Evolutionary conservation across 2,888 invertebrate genomes (phyloP).

Genomic region (Lydus trimaculatus): DNA sequence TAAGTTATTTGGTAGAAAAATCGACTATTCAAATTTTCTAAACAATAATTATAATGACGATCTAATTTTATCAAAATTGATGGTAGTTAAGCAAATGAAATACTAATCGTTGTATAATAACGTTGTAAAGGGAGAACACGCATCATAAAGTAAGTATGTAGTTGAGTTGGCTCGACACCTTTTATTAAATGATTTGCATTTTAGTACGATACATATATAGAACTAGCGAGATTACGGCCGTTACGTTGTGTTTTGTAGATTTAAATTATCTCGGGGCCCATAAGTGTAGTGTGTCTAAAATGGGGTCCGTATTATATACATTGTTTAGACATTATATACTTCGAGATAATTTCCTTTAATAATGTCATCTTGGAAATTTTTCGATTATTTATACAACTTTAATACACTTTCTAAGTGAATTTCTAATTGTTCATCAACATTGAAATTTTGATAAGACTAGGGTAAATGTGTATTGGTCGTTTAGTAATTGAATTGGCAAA

Average conservation of each 20-base stretch:
- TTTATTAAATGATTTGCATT: constrained; percentile 48
- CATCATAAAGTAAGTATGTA: constrained; percentile 39
- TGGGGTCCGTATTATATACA: constrained; percentile 32
- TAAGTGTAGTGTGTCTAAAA: constrained; percentile 36
- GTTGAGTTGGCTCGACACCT: constrained; percentile 39
- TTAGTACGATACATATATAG: constrained; percentile 40
- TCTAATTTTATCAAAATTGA: constrained; percentile 3
- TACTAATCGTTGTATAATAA: constrained; percentile 31
- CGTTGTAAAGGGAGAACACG: constrained; percentile 35
- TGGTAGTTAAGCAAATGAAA: constrained; percentile 21
- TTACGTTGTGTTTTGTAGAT: constrained; percentile 40
- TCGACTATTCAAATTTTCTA: not conserved
- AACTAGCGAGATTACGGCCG: constrained; percentile 41
- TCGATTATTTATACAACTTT: constrained; percentile 20
- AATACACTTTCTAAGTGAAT: constrained; percentile 15
- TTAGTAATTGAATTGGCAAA: constrained; percentile 26
- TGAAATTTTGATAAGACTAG: not conserved
- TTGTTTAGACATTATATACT: constrained; percentile 23
- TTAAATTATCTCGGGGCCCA: constrained; percentile 42
- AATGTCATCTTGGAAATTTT: too few species aligned
- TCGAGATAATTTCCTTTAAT: too few species aligned
- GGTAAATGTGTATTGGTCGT: not conserved
- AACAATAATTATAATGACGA: not conserved
- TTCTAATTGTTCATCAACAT: not conserved
- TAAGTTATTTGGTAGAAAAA: not conserved